phyloP scores from a whole-genome alignment of 2,797 vertebrate genomes.

The Rhyacichthys aspro region DNA sequence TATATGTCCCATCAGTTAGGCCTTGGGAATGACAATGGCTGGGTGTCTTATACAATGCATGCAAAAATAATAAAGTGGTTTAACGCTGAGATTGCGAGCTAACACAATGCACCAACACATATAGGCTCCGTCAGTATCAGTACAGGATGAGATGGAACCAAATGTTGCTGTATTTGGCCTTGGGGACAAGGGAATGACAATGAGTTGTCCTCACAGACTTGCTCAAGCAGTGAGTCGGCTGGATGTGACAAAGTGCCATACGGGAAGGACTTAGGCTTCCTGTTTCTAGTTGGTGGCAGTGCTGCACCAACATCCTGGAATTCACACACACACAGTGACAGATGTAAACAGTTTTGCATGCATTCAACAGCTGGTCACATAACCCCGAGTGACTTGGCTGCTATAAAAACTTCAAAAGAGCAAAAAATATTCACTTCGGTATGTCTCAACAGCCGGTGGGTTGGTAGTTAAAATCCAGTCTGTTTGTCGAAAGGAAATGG shows the following conservation, averaged over 20 bases:
- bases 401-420: conserved; percentile 69
- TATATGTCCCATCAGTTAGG: conserved; percentile 16
- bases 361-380: conserved; percentile 64
- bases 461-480: conserved; percentile 61
- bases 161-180: conserved; percentile 2
- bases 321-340: conserved; percentile 53
- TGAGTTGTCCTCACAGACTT: neutral
- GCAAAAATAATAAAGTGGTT: conserved; percentile 9
- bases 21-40: conserved; percentile 31
- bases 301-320: conserved; percentile 63
- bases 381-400: conserved; percentile 57
- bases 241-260: conserved; percentile 31
- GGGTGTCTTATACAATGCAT: conserved; percentile 7
- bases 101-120: conserved; percentile 4
- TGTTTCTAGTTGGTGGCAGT: conserved; percentile 51
- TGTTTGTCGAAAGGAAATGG: conserved; percentile 41
- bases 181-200: conserved; percentile 5
- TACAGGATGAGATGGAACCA: conserved; percentile 4
- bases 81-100: neutral
- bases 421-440: conserved; percentile 25
- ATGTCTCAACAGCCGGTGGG: conserved; percentile 30
- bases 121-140: neutral
- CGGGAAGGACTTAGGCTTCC: conserved; percentile 59
- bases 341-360: conserved; percentile 64
- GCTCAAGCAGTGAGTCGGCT: neutral